These are phyloP conservation scores for Prolemur simus DNA, from an alignment of 2,113 vertebrate species.

Conservation along the genomic window DNA sequence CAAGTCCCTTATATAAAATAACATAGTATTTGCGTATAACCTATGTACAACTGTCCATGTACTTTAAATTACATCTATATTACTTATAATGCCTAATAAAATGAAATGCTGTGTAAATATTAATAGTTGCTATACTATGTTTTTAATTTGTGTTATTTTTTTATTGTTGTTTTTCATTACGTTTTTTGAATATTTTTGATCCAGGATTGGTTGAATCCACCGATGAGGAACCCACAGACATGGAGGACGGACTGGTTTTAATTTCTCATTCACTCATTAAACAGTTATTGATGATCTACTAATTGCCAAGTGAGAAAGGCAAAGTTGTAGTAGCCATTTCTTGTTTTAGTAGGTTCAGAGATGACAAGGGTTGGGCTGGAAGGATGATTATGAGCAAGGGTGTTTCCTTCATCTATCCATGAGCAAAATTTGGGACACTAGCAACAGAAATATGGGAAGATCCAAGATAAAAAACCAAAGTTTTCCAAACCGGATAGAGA, in stretches of 20 bases:
- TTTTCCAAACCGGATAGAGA: not conserved
- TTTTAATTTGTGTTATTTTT: not conserved
- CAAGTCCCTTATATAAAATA: not conserved
- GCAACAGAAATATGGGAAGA: not conserved
- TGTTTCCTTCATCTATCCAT: not conserved
- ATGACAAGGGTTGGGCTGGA: not conserved
- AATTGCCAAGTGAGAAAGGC: not conserved
- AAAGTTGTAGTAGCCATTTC: not conserved
- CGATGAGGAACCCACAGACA: not conserved
- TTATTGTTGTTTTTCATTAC: not conserved
- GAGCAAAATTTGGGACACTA: not conserved
- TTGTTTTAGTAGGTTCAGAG: not conserved
- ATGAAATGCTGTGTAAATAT: not conserved
- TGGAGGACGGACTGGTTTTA: not conserved
- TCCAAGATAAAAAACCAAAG: not conserved
- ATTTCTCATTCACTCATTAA: not conserved
- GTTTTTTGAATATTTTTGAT: not conserved
- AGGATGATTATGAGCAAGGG: not conserved
- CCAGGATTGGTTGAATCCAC: not conserved
- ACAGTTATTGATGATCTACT: no score
- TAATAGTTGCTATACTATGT: not conserved
- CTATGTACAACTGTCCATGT: not conserved
- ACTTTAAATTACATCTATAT: not conserved
- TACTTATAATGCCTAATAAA: not conserved
- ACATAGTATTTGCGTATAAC: not conserved